Base-by-base conservation (phyloP, 2,888 invertebrate species). In the Stenchaetothrips biformis region DNA sequence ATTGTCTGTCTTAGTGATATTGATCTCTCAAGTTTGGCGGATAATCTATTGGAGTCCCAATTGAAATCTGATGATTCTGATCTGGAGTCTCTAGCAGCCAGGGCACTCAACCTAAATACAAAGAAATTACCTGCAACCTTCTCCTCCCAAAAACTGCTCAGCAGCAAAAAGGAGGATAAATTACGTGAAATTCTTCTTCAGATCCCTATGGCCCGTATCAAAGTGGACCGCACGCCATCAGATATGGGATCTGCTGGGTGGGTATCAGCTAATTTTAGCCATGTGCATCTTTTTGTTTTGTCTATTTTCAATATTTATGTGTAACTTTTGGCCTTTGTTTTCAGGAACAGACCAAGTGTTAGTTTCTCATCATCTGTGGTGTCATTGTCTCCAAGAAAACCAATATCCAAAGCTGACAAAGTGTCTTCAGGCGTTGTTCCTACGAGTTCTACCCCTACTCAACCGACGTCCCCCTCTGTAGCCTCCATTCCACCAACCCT, bases 1-100 rank as follows among this genome's bases (percentile, higher is more conserved):
- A 1, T 37, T 37, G 37, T 37, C 81, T 81, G 37, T 82, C 81
- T n/a, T 82, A 84, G 84, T 59, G 84, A 84, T 78, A 81, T 83
- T 47, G 83, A 84, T n/a, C 81, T 85, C n/a, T 84, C 84, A 7
- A 83, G 79, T 25, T 82, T 85, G 78, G 85, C 85, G 77, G 84
- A 84, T 53, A 83, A 83, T 59, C 79, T 85, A 48, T 82, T 85
- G 1, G 82, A 83, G 47, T 81, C 83, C 37, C 83, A 81, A 25
- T 78, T 84, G 11, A 81, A 78, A 78, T 81, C 27, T 79, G 77
- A 21, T 80, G 81, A 53, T 77, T 78, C 37, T 62, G 79, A 25
- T 74, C 77, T 78, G 79, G 79, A 25, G 80, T 79, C 67, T 11
- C 25, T 74, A 25, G 67, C 67, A 74, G 21, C 67, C n/a, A 74